Evolutionary conservation across 2,113 vertebrate genomes (phyloP).

Genomic region (Emberiza fucata): DNA sequence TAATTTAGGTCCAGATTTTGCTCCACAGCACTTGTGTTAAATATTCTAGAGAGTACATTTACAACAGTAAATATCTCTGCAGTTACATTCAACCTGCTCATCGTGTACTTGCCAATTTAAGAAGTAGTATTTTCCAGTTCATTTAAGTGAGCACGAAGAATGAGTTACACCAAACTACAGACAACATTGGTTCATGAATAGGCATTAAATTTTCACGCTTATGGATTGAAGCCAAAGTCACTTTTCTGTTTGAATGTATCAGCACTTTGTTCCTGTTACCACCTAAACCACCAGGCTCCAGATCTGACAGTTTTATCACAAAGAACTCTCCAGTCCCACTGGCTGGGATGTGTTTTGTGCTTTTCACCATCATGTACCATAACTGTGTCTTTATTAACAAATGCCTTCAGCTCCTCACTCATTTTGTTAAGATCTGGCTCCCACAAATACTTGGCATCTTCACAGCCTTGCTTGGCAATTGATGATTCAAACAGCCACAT

Average conservation of each 20-base stretch:
- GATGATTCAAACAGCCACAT: neutral
- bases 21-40: neutral
- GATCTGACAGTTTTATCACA: neutral
- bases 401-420: neutral
- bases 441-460: neutral
- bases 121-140: neutral
- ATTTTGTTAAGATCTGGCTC: neutral
- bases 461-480: neutral
- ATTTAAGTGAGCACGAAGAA: neutral
- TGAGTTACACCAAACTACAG: neutral
- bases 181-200: neutral
- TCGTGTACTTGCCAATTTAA: neutral
- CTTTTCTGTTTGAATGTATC: neutral
- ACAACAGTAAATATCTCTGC: neutral
- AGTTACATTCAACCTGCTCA: neutral
- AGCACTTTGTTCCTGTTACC: neutral
- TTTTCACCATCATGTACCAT: neutral
- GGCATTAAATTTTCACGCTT: neutral
- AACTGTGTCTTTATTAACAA: neutral
- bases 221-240: neutral
- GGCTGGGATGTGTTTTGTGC: neutral
- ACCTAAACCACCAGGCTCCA: neutral
- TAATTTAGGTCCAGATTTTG: neutral
- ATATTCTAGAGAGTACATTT: neutral
- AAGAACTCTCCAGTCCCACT: neutral